Conservation (phyloP, 2,113 vertebrate species). For the Barbus barbus region DNA sequence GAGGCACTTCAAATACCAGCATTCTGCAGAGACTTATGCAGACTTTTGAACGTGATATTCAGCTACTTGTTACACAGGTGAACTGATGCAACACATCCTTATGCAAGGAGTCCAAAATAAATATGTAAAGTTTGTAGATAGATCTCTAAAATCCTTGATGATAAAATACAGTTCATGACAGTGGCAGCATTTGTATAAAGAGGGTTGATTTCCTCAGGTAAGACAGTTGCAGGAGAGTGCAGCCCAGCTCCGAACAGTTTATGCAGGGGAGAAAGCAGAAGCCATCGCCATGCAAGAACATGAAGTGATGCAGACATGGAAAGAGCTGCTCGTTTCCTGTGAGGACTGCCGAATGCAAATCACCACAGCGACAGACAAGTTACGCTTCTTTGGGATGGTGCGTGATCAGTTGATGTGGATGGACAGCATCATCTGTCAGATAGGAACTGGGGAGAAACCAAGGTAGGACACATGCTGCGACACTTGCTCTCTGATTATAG, state of each 20-base stretch:
- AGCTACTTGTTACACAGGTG: slow-evolving; percentile 89
- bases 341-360: slow-evolving; percentile 91
- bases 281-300: slow-evolving; percentile 88
- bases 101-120: not conserved
- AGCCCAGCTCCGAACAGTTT: slow-evolving; percentile 90
- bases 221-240: slow-evolving; percentile 92
- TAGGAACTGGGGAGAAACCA: slow-evolving; percentile 88
- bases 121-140: not conserved
- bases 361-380: slow-evolving; percentile 87
- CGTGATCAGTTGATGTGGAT: slow-evolving; percentile 92
- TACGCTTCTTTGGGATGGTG: slow-evolving; percentile 84
- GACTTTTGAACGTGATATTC: slow-evolving; percentile 91
- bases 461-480: slow-evolving; percentile 74
- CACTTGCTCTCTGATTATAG: not conserved
- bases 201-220: slow-evolving; percentile 70
- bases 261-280: slow-evolving; percentile 90
- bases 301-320: slow-evolving; percentile 89
- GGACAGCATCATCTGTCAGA: slow-evolving; percentile 89
- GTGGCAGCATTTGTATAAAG: not conserved
- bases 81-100: not conserved
- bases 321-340: slow-evolving; percentile 87
- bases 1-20: slow-evolving; percentile 78
- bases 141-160: not conserved
- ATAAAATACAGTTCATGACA: too few relatives aligned
- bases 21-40: slow-evolving; percentile 85